Base-by-base conservation (phyloP, 2,113 vertebrate species). In the Terrapene triunguis region DNA sequence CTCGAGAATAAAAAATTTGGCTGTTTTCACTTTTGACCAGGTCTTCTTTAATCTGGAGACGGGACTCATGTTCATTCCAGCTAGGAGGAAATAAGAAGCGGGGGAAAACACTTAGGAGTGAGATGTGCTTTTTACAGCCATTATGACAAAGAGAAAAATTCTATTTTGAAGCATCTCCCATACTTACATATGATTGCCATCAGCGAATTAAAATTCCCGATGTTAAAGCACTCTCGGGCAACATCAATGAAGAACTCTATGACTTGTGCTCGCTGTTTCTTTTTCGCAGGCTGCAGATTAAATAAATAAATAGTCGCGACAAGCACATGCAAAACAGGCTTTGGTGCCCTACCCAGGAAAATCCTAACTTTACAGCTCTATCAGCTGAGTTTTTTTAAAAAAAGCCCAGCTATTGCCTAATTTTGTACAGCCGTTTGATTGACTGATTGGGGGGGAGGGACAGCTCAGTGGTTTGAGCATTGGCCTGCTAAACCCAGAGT, bases 101-200 rank as follows among this genome's bases (percentile, higher is more conserved):
- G 84, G 69, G 48, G 80, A n/a, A 85, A 85, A 42, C 19, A 54
- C 47, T 44, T 95, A 62, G 82, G 62, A 93, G 78, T 65, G 74
- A 11, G 24, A 8, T 47, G 55, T 85, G 11, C 47, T 69, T 62
- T 85, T 86, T 50, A 48, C 10, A 59, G 8, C 81, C 38, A 7
- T 27, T 59, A 57, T 51, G 14, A 11, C 12, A 80, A 94, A 88
- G 1, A 27, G 74, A 65, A 76, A 48, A 47, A 59, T 8, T 9
- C 24, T 4, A 1, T n/a, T 62, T 54, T 86, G 59, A 88, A 94
- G 84, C 62, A 83, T 47, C 84, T 72, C 5, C 9, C 16, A 59
- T 94, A 99, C 99, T 99, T 98, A 99, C 99, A 99, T 97, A 99
- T 99, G 91, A 99, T 99, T 93, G 99, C 99, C 99, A 99, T 99